These are phyloP conservation scores for Drosophila arawakana DNA, from an alignment of 1,140 invertebrate species.

Conservation along the genomic window DNA sequence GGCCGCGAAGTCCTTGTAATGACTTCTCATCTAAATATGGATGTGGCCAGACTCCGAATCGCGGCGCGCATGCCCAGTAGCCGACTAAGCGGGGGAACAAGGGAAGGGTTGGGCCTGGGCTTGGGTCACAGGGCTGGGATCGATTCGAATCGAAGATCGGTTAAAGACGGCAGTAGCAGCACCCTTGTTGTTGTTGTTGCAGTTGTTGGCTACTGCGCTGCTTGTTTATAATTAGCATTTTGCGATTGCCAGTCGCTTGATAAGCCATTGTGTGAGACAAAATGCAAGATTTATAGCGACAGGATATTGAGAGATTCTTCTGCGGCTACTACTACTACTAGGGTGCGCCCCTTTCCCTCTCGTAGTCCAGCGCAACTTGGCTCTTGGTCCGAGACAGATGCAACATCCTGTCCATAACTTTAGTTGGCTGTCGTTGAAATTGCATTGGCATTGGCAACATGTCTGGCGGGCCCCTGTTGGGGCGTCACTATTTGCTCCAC, in stretches of 20 bases:
- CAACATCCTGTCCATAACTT: constrained; percentile 76
- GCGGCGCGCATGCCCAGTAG: constrained; percentile 74
- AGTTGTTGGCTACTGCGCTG: constrained; percentile 42
- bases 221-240: constrained; percentile 82
- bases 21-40: constrained; percentile 37
- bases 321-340: not conserved
- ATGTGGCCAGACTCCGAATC: not conserved
- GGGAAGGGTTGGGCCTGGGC: not conserved
- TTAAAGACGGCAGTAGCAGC: constrained; percentile 4
- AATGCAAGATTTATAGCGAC: constrained; percentile 77
- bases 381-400: constrained; percentile 43
- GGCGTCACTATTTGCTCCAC: constrained; percentile 57
- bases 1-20: constrained; percentile 31
- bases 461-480: constrained; percentile 19
- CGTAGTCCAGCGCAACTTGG: constrained; percentile 4
- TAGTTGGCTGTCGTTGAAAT: constrained; percentile 51
- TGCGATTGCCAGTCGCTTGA: constrained; percentile 70
- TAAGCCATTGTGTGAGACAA: constrained; percentile 61
- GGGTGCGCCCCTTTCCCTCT: not conserved
- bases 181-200: no score
- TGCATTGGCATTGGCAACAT: constrained; percentile 51
- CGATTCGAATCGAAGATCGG: constrained; percentile 24
- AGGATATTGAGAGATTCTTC: constrained; percentile 76
- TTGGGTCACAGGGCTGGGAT: constrained; percentile 3
- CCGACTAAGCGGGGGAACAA: constrained; percentile 27